Conservation (phyloP, 2,888 invertebrate genomes). For the Urechis unicinctus region DNA sequence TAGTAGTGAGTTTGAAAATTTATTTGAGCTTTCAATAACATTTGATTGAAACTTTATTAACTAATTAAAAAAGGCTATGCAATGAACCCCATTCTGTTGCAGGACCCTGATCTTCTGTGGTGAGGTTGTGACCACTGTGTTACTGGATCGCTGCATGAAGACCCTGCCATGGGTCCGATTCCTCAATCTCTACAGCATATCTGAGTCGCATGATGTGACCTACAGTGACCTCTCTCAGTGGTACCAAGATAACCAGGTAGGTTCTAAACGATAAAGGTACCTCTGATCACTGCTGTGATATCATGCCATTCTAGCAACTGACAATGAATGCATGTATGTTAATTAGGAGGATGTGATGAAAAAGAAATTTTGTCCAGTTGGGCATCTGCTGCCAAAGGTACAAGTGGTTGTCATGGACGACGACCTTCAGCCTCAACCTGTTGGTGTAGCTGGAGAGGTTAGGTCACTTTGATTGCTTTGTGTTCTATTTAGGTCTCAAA, state of each 20-base stretch:
- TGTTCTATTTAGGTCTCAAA: no score
- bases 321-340: no score
- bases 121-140: slow-evolving; percentile 49
- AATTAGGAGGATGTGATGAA: slow-evolving; percentile 10
- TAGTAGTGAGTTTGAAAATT: no score
- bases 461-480: no score
- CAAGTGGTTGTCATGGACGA: slow-evolving; percentile 43
- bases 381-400: slow-evolving; percentile 42
- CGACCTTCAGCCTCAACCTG: slow-evolving; percentile 39
- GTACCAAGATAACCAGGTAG: slow-evolving; percentile 33
- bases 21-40: no score
- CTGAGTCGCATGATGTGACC: slow-evolving; percentile 50
- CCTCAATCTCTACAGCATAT: slow-evolving; percentile 50
- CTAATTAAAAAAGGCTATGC: no score
- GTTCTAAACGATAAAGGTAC: no score
- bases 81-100: no score
- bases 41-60: no score
- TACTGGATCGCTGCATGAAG: slow-evolving; percentile 41
- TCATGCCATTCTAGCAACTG: background rate
- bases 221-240: slow-evolving; percentile 42
- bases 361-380: slow-evolving; percentile 50
- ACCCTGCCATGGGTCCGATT: slow-evolving; percentile 41
- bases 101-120: slow-evolving; percentile 41
- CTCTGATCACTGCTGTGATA: no score
- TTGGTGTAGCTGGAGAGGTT: slow-evolving; percentile 51